Percentiles rank a stretch among this genome's conserved stretches.
These are phyloP conservation scores for Flabesymbios commensalis DNA, from an alignment of 2,888 invertebrate genomes.

Conservation along the genomic window DNA sequence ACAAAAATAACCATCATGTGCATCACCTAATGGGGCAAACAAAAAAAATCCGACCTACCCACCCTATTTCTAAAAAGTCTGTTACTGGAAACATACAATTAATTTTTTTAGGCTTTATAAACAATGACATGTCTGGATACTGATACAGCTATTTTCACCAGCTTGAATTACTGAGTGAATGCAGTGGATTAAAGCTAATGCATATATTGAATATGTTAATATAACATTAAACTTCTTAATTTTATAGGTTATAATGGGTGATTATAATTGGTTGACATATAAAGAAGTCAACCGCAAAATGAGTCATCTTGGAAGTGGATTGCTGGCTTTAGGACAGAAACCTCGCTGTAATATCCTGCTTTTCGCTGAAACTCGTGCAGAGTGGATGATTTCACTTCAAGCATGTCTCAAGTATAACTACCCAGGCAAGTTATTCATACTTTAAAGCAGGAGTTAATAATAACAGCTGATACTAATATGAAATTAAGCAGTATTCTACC, in stretches of 20 bases:
- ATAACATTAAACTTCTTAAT: too few species aligned
- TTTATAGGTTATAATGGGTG: conserved; percentile 85
- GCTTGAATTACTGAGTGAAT: background rate
- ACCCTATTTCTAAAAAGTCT: too few species aligned
- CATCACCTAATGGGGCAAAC: too few species aligned
- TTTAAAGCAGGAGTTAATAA: too few species aligned
- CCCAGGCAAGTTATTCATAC: conserved; percentile 67
- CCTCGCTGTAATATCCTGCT: conserved; percentile 76
- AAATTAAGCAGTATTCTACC: too few species aligned
- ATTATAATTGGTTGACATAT: conserved; percentile 88
- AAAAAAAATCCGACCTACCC: too few species aligned
- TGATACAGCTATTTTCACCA: background rate
- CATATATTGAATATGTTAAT: background rate
- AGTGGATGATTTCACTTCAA: conserved; percentile 97
- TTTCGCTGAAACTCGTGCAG: conserved; percentile 95
- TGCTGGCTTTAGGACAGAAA: conserved; percentile 77
- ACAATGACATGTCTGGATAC: too few species aligned
- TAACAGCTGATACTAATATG: too few species aligned
- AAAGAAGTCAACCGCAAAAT: conserved; percentile 78
- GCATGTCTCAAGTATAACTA: conserved; percentile 94
- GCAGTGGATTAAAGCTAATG: background rate
- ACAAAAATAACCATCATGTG: too few species aligned
- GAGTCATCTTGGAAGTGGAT: conserved; percentile 79
- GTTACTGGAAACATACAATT: too few species aligned
- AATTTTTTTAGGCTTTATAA: too few species aligned